phyloP scores from a whole-genome alignment of 2,113 vertebrate species.

The Ia io region DNA sequence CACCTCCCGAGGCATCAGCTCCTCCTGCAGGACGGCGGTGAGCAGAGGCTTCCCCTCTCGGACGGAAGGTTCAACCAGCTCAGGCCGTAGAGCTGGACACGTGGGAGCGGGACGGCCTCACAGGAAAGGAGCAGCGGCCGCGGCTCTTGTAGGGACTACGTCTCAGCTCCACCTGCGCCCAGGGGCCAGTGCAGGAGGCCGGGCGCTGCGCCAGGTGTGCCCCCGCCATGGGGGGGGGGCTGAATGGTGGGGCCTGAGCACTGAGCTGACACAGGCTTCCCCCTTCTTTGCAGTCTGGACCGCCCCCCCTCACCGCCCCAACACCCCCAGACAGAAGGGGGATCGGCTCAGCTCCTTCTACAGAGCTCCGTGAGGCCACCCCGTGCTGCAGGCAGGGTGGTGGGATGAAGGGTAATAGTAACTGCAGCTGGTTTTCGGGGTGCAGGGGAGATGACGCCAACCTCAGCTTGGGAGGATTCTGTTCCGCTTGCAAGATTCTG shows the following conservation, averaged over 20 bases:
- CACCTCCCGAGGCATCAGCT: neutral
- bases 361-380: neutral
- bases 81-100: neutral
- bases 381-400: neutral
- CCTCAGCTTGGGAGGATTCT: neutral
- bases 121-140: neutral
- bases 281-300: neutral
- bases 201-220: no score
- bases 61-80: neutral
- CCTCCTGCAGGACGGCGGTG: no score
- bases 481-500: neutral
- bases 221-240: neutral
- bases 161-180: neutral
- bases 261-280: neutral
- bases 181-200: fast-evolving
- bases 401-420: neutral
- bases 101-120: neutral
- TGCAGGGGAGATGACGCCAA: fast-evolving
- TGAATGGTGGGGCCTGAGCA: fast-evolving
- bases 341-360: neutral
- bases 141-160: neutral
- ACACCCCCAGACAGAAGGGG: neutral
- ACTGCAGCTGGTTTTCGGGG: neutral
- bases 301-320: no score
- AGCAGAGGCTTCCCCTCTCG: neutral